Evolutionary conservation across 2,888 invertebrate genomes (phyloP).

Genomic region (Oegoconia quadripuncta): DNA sequence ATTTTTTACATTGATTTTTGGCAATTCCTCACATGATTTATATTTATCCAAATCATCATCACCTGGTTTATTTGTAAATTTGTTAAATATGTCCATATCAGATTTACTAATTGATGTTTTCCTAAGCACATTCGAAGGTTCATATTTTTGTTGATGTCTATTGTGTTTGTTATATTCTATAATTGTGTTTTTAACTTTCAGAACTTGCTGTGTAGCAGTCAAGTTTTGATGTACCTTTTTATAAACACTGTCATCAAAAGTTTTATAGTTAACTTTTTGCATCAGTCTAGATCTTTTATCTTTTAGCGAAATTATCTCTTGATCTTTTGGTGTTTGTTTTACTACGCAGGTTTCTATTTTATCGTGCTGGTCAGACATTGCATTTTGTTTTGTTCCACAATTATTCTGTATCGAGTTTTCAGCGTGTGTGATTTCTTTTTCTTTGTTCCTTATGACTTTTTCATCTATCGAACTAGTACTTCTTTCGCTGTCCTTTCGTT

Average conservation of each 20-base stretch:
- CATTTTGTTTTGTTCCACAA: constrained; percentile 4
- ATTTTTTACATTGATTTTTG: constrained; percentile 64
- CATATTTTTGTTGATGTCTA: constrained; percentile 26
- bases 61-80: constrained; percentile 35
- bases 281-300: constrained; percentile 44
- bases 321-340: constrained; percentile 4
- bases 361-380: constrained; percentile 3
- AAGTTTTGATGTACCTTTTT: constrained; percentile 9
- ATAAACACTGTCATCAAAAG: constrained; percentile 20
- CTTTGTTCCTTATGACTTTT: constrained; percentile 11
- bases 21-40: constrained; percentile 67
- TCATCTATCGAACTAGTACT: constrained; percentile 17
- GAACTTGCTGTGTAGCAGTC: constrained; percentile 15
- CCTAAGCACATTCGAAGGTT: constrained; percentile 32
- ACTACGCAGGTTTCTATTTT: constrained; percentile 1
- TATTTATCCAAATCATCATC: constrained; percentile 58
- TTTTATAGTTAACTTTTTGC: constrained; percentile 17
- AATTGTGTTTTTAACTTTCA: constrained; percentile 26
- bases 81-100: constrained; percentile 72
- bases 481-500: constrained; percentile 36
- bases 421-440: constrained; percentile 14
- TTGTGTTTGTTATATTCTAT: constrained; percentile 30
- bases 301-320: constrained; percentile 26
- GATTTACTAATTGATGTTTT: constrained; percentile 66
- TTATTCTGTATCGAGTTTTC: constrained; percentile 16